These are phyloP conservation scores for Chloropsis cyanopogon DNA, from an alignment of 2,113 vertebrate species.

Conservation along the genomic window DNA sequence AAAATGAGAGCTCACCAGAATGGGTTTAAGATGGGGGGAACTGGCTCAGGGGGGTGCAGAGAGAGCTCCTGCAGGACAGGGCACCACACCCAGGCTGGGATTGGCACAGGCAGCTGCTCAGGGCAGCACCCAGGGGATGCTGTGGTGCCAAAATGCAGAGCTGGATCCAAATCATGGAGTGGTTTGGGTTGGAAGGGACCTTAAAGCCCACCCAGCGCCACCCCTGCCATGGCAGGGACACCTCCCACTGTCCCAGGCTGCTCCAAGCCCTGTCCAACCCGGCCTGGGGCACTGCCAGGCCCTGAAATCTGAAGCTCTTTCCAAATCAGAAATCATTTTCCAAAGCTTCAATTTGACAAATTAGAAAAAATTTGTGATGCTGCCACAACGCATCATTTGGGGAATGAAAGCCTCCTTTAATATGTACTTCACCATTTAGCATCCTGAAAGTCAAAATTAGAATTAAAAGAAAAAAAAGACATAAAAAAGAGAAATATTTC, in stretches of 20 bases:
- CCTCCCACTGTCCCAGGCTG: not conserved
- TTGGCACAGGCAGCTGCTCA: not conserved
- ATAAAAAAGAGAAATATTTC: not conserved
- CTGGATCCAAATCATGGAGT: not conserved
- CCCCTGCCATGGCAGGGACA: not conserved
- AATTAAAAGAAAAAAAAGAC: not conserved
- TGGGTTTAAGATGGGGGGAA: not conserved
- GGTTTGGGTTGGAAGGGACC: not conserved
- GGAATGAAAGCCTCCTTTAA: not conserved
- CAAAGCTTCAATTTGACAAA: not conserved
- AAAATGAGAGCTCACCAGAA: not conserved
- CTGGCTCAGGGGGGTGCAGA: not conserved
- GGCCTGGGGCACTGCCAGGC: not conserved
- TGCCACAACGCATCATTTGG: not conserved
- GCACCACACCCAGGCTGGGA: fast-evolving
- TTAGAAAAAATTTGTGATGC: not conserved
- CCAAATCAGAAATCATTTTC: not conserved
- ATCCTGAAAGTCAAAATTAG: not conserved
- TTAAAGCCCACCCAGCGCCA: fast-evolving
- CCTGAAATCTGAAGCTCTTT: not conserved
- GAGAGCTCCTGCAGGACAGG: not conserved
- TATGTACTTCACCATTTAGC: not conserved
- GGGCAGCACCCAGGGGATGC: not conserved
- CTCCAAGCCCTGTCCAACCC: not conserved
- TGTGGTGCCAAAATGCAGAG: not conserved